phyloP scores from a whole-genome alignment of 2,113 vertebrate genomes.

The Varanus salvator region DNA sequence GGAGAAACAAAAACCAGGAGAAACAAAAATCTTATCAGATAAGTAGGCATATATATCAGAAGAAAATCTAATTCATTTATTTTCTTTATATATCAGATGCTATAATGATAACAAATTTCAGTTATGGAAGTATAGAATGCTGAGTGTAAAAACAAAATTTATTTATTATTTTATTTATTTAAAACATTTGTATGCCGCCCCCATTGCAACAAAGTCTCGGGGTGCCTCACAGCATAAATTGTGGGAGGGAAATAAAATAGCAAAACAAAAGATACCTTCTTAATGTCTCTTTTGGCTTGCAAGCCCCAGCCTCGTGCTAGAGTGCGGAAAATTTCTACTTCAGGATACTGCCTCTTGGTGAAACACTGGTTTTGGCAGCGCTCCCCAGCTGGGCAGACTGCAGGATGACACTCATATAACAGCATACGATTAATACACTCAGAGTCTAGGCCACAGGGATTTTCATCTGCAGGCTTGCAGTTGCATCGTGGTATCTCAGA shows the following conservation, averaged over 20 bases:
- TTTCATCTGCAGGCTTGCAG: slow-evolving; percentile 94
- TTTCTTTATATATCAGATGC: background rate
- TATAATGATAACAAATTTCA: fast-evolving
- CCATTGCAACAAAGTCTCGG: too few relatives aligned
- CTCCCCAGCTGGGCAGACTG: slow-evolving; percentile 91
- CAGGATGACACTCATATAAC: slow-evolving; percentile 95
- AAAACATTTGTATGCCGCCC: too few relatives aligned
- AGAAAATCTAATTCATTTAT: background rate
- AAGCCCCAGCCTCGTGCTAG: slow-evolving; percentile 95
- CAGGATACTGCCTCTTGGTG: slow-evolving; percentile 93
- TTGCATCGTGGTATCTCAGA: slow-evolving; percentile 97
- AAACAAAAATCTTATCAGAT: background rate
- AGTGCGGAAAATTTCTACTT: slow-evolving; percentile 95
- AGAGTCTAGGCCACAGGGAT: slow-evolving; percentile 93
- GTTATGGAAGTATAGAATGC: background rate
- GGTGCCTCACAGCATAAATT: too few relatives aligned
- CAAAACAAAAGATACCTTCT: slow-evolving; percentile 81
- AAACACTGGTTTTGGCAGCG: slow-evolving; percentile 96
- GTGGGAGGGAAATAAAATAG: fast-evolving
- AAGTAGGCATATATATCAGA: background rate
- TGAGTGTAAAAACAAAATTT: slow-evolving; percentile 1
- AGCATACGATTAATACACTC: slow-evolving; percentile 99
- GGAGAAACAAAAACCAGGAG: background rate
- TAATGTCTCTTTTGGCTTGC: slow-evolving; percentile 92
- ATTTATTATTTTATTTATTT: too few relatives aligned